phyloP scores from a whole-genome alignment of 2,888 invertebrate genomes.

The Caenorhabditis virilis region DNA sequence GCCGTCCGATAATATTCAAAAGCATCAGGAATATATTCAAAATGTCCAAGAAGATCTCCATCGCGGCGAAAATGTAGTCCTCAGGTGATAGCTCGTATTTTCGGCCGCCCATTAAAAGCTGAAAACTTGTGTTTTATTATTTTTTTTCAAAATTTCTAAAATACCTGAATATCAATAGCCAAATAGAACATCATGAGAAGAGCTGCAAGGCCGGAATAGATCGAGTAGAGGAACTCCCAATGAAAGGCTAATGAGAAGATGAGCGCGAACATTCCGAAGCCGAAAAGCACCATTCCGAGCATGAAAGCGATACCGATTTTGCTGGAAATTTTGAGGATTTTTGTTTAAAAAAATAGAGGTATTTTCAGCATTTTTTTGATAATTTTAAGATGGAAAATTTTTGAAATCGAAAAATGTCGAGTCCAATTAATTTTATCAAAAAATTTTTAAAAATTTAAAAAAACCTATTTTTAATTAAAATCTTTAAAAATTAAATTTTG shows the following conservation, averaged over 20 bases:
- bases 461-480: too few species aligned
- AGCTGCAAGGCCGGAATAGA: constrained; percentile 74
- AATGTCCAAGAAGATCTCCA: constrained; percentile 76
- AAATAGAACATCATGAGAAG: constrained; percentile 74
- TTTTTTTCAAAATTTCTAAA: neutral
- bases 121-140: constrained; percentile 2
- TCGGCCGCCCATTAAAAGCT: constrained; percentile 76
- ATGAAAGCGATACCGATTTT: constrained; percentile 72
- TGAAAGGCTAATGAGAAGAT: constrained; percentile 42
- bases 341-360: too few species aligned
- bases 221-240: constrained; percentile 47
- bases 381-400: too few species aligned
- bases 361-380: too few species aligned
- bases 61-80: constrained; percentile 74
- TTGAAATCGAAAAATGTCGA: too few species aligned
- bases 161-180: constrained; percentile 75
- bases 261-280: constrained; percentile 72
- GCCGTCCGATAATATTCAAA: constrained; percentile 69
- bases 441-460: too few species aligned
- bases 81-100: constrained; percentile 75
- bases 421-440: too few species aligned
- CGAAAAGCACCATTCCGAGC: constrained; percentile 71
- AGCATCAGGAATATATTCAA: constrained; percentile 74
- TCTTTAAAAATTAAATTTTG: too few species aligned
- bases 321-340: constrained; percentile 36